Evolutionary conservation across 2,888 invertebrate genomes (phyloP).

Genomic region (Cantharis lateralis): DNA sequence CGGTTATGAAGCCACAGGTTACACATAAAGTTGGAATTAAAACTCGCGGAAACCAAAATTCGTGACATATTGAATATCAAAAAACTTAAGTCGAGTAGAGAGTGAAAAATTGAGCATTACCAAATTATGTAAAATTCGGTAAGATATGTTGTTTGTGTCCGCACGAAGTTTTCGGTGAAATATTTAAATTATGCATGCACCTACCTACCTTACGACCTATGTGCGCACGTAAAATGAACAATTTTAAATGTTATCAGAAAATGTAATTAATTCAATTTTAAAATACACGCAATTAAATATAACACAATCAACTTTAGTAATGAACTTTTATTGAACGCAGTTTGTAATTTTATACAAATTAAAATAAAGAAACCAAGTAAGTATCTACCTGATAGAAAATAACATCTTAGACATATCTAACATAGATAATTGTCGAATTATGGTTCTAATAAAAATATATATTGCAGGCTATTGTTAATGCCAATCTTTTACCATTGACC

Average conservation of each 20-base stretch:
- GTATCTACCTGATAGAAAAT: not conserved
- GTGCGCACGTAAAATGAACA: not conserved
- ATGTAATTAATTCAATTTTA: not conserved
- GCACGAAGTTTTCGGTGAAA: not conserved
- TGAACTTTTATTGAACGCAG: not conserved
- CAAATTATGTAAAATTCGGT: not conserved
- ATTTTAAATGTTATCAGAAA: not conserved
- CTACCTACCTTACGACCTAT: not conserved
- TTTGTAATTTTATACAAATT: not conserved
- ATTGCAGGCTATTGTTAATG: not conserved
- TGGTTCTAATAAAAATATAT: not conserved
- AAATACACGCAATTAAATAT: not conserved
- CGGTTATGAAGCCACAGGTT: constrained; percentile 30
- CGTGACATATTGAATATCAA: not conserved
- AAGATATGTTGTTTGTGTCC: not conserved
- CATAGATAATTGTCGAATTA: too few relatives aligned
- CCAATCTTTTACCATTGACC: not conserved
- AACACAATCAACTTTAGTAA: not conserved
- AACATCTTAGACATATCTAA: too few relatives aligned
- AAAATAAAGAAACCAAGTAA: not conserved
- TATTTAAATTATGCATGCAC: not conserved
- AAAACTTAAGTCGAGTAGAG: not conserved
- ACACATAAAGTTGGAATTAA: not conserved
- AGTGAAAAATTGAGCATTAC: not conserved
- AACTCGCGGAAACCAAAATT: not conserved